A percentile compares a stretch with the other conserved stretches of the same genome.
Evolutionary conservation across 2,113 vertebrate species (phyloP).

Genomic region (Amazona guildingii): DNA sequence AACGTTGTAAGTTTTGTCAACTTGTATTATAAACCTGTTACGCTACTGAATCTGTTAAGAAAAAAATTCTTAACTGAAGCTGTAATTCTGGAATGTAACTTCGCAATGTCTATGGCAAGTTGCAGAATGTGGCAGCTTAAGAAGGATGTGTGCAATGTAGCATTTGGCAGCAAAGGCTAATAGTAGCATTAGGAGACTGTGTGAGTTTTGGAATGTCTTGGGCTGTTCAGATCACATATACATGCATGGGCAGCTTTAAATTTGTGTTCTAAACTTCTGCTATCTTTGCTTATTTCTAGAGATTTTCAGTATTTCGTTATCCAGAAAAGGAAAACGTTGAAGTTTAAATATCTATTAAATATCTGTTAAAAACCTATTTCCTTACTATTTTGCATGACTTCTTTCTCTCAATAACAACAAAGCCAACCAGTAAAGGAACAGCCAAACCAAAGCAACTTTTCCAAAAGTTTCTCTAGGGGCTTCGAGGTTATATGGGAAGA

Average conservation of each 20-base stretch:
- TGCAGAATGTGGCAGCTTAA: not conserved
- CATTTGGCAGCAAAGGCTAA: not conserved
- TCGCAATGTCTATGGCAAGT: not conserved
- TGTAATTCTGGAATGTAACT: not conserved
- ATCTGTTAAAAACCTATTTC: not conserved
- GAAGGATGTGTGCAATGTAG: accelerated
- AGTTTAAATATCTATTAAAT: not conserved
- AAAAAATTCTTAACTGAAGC: not conserved
- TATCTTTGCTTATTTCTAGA: not conserved
- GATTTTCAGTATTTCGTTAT: not conserved
- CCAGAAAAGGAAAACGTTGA: not conserved
- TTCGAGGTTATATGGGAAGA: not conserved
- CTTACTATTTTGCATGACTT: not conserved
- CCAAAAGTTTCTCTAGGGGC: not conserved
- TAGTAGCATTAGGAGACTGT: not conserved
- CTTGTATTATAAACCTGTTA: not conserved
- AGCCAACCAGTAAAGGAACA: not conserved
- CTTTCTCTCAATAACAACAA: not conserved
- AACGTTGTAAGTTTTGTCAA: not conserved
- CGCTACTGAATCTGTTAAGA: not conserved
- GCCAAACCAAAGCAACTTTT: not conserved
- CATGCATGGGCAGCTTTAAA: not conserved
- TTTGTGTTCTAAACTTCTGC: not conserved
- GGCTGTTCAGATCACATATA: not conserved
- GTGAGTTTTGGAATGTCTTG: not conserved